Conservation (phyloP, 2,888 invertebrate genomes). For the Globia sparganii region DNA sequence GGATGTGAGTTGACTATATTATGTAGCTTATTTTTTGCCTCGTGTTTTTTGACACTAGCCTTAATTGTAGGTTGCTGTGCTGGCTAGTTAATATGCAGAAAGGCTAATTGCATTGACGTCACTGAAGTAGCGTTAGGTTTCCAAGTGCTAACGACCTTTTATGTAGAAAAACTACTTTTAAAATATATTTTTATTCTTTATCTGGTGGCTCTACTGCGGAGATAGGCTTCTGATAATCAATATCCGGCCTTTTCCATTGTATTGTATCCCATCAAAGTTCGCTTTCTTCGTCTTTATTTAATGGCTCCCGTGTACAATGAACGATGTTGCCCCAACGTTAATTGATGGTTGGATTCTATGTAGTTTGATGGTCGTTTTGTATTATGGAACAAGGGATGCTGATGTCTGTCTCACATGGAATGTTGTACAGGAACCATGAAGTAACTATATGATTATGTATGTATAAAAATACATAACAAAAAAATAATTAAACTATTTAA, state of each 20-base stretch:
- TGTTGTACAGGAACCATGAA: neutral
- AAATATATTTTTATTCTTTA: constrained; percentile 15
- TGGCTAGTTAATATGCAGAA: constrained; percentile 61
- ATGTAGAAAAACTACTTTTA: constrained; percentile 1
- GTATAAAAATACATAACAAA: neutral
- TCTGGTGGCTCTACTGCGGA: constrained; percentile 22
- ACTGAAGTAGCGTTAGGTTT: constrained; percentile 45
- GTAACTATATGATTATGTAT: neutral
- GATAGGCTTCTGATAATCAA: constrained; percentile 53
- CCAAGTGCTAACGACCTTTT: constrained; percentile 39
- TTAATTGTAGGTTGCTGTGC: constrained; percentile 52
- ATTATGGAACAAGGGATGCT: constrained; percentile 17
- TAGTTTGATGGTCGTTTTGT: constrained; percentile 23
- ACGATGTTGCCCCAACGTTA: constrained; percentile 42
- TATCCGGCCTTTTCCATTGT: constrained; percentile 50
- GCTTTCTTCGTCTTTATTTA: constrained; percentile 54
- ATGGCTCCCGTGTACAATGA: constrained; percentile 52
- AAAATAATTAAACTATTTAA: neutral
- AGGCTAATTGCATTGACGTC: constrained; percentile 63
- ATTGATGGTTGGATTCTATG: constrained; percentile 48
- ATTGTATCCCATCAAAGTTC: constrained; percentile 51
- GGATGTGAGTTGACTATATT: constrained; percentile 54
- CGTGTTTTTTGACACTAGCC: constrained; percentile 49
- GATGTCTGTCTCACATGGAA: neutral
- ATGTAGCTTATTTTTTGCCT: constrained; percentile 40